phyloP scores from a whole-genome alignment of 1,140 invertebrate species.

The Sitodiplosis mosellana region DNA sequence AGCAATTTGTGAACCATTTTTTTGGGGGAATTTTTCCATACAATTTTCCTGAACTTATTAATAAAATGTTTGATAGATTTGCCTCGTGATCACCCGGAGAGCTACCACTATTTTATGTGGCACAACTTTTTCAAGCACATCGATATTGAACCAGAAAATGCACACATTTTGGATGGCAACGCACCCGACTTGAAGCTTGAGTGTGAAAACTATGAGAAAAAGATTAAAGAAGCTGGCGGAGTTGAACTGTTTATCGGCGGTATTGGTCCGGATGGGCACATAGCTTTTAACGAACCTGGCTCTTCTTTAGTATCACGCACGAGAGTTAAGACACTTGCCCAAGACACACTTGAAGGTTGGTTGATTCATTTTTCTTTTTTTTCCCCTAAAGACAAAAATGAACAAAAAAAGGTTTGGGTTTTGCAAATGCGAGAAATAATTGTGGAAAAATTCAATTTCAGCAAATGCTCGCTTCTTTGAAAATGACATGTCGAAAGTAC shows the following conservation, averaged over 20 bases:
- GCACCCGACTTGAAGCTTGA: slow-evolving; percentile 70
- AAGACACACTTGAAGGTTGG: slow-evolving; percentile 89
- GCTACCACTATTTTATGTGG: slow-evolving; percentile 98
- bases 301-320: slow-evolving; percentile 86
- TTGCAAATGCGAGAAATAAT: no score
- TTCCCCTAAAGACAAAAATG: no score
- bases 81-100: slow-evolving; percentile 85
- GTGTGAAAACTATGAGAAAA: slow-evolving; percentile 72
- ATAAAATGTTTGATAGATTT: slow-evolving; percentile 36
- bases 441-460: no score
- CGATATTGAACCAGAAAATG: slow-evolving; percentile 88
- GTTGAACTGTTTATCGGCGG: slow-evolving; percentile 93
- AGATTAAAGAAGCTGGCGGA: slow-evolving; percentile 79
- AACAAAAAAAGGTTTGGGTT: no score
- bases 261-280: slow-evolving; percentile 96
- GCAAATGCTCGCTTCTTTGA: slow-evolving; percentile 97
- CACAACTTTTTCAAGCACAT: slow-evolving; percentile 98
- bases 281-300: slow-evolving; percentile 98
- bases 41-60: no score
- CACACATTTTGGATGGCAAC: slow-evolving; percentile 91
- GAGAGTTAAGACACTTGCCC: slow-evolving; percentile 85
- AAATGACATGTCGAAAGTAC: slow-evolving; percentile 83
- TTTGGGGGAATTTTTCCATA: no score
- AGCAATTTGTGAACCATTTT: neutral
- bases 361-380: no score